Evolutionary conservation across 2,113 vertebrate species (phyloP), one percentile per base, ranked within the genome.

Genomic region (Odontophorus gujanensis): DNA sequence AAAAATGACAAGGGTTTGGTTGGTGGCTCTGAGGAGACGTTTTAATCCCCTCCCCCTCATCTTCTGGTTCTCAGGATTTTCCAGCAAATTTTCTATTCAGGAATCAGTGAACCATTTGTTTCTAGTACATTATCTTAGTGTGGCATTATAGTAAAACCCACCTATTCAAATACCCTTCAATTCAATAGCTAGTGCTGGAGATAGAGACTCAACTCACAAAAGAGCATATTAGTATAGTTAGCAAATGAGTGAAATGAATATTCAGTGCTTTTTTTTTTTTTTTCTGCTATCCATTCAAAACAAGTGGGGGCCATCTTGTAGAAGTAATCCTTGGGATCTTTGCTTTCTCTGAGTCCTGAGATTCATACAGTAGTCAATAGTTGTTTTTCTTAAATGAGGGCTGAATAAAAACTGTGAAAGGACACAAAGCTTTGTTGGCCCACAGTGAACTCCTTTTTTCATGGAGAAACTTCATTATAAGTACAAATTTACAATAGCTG

Each of bases 381-480:
- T 80, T 92, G 89, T 91, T 95, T 92, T 92, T 87, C 76, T 86
- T 94, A 92, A 87, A 75, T 51, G 57, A 75, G 26, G 36, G 36
- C 90, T 94, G 85, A 95, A 81, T 92, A 77, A 92, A 90, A 92
- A 84, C 82, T 84, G 50, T 91, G 94, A 94, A 95, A 91, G 80
- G 58, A 81, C 72, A 81, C 80, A 91, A 93, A 93, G 92, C 85
- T 88, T 84, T 96, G 93, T 96, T 97, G 96, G 94, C 69, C 95
- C 94, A 96, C 94, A 84, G 80, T 53, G 73, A 83, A 68, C 76
- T 88, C n/a, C 21, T 62, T 90, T 94, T 81, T 91, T 89, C 66
- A 34, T 21, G 66, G 82, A 92, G 66, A 72, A 95, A 92, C 82
- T 94, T 94, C 94, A 93, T 95, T 94, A 25, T 42, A 78, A 90